A percentile compares a stretch with the other conserved stretches of the same genome.
These are phyloP conservation scores for Peromyscus eremicus DNA, from an alignment of 2,797 vertebrate genomes.

Conservation along the genomic window DNA sequence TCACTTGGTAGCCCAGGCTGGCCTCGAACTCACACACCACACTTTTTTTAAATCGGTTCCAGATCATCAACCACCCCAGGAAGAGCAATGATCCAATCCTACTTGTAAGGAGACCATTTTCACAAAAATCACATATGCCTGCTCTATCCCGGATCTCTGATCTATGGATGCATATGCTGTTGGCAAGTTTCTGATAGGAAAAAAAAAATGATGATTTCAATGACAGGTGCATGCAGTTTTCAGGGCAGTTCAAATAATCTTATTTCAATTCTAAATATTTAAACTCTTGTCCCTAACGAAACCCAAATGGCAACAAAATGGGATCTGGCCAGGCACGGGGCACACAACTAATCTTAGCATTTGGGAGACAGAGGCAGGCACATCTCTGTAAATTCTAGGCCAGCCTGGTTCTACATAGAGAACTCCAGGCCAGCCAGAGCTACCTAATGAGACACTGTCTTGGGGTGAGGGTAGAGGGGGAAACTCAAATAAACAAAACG, in stretches of 20 bases:
- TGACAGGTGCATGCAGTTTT: slow-evolving; percentile 11
- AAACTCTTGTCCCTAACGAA: slow-evolving; percentile 55
- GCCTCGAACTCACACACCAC: too few species aligned
- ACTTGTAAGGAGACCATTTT: neutral
- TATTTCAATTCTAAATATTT: slow-evolving; percentile 42
- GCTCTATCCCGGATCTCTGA: slow-evolving; percentile 41
- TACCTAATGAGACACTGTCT: neutral
- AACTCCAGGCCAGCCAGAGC: too few species aligned
- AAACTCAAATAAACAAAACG: neutral
- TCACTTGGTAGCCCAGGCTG: too few species aligned
- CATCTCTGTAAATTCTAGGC: neutral
- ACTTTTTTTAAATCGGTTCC: slow-evolving; percentile 18
- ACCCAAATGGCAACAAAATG: slow-evolving; percentile 28
- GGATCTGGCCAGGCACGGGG: neutral
- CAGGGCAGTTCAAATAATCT: slow-evolving; percentile 39
- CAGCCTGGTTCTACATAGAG: neutral
- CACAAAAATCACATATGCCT: neutral
- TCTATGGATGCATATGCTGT: slow-evolving; percentile 18
- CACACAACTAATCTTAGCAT: neutral
- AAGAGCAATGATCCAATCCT: slow-evolving; percentile 3
- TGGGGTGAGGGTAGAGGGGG: neutral
- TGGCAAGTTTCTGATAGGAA: neutral
- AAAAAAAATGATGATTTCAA: slow-evolving; percentile 64
- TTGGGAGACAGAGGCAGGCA: neutral
- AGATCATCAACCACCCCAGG: slow-evolving; percentile 21